Conservation (phyloP, 1,140 invertebrate genomes). For the Neelides sp. region DNA sequence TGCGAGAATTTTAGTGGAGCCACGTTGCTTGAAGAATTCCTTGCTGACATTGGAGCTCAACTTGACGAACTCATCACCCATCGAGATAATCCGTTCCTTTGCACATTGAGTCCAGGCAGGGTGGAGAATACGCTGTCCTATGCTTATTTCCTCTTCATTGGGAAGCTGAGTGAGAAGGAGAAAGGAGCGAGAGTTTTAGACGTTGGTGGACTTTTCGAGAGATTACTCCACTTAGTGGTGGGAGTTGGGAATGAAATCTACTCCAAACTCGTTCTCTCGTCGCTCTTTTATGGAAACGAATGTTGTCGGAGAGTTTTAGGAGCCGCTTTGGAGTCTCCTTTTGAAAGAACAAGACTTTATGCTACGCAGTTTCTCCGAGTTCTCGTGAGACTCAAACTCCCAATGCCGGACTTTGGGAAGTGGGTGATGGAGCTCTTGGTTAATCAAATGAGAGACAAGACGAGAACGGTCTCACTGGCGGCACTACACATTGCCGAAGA, state of each 20-base stretch:
- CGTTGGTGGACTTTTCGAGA: slow-evolving; percentile 62
- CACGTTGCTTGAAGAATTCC: slow-evolving; percentile 55
- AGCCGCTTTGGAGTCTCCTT: slow-evolving; percentile 49
- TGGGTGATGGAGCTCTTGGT: slow-evolving; percentile 76
- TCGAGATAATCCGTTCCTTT: slow-evolving; percentile 61
- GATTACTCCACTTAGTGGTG: slow-evolving; percentile 63
- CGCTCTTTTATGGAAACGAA: slow-evolving; percentile 69
- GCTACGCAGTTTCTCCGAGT: slow-evolving; percentile 78
- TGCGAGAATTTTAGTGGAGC: slow-evolving; percentile 40
- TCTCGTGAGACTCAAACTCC: slow-evolving; percentile 57
- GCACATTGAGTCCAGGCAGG: slow-evolving; percentile 73
- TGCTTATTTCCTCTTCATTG: slow-evolving; percentile 86
- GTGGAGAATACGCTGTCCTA: slow-evolving; percentile 78
- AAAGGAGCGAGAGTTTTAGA: slow-evolving; percentile 61
- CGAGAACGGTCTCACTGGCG: slow-evolving; percentile 56
- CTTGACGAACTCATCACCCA: slow-evolving; percentile 55
- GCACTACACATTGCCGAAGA: slow-evolving; percentile 79
- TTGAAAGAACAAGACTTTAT: slow-evolving; percentile 69
- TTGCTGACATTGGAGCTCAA: slow-evolving; percentile 64
- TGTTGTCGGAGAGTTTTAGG: slow-evolving; percentile 55
- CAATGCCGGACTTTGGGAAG: slow-evolving; percentile 49
- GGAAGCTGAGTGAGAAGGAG: slow-evolving; percentile 62
- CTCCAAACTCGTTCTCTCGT: slow-evolving; percentile 78
- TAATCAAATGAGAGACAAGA: slow-evolving; percentile 65
- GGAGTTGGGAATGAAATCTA: slow-evolving; percentile 78